Conservation (phyloP, 2,888 invertebrate genomes). For the Eulithis testata region DNA sequence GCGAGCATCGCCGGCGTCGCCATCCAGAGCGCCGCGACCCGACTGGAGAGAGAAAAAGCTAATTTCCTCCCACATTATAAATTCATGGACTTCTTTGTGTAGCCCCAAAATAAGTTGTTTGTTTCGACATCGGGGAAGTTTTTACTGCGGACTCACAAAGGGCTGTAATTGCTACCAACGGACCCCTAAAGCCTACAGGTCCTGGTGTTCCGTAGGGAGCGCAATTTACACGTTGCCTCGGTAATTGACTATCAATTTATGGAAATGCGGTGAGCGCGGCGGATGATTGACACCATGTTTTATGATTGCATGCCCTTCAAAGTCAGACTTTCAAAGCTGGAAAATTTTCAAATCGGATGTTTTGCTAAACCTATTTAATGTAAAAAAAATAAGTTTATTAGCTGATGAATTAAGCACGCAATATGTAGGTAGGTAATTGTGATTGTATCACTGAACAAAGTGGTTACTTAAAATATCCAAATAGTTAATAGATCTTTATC, state of each 20-base stretch:
- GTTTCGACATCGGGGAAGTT: slow-evolving; percentile 65
- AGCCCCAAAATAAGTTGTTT: slow-evolving; percentile 74
- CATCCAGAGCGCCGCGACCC: slow-evolving; percentile 27
- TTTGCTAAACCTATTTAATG: too few species aligned
- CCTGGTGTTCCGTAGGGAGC: slow-evolving; percentile 32
- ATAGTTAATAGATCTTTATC: not conserved
- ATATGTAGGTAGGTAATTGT: too few species aligned
- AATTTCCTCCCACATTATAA: slow-evolving; percentile 77
- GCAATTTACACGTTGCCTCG: slow-evolving; percentile 14
- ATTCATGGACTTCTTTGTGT: slow-evolving; percentile 79
- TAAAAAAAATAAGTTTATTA: too few species aligned
- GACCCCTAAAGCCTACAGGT: slow-evolving; percentile 45
- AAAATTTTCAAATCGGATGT: not conserved
- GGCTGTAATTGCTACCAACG: slow-evolving; percentile 61
- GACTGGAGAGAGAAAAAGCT: slow-evolving; percentile 69
- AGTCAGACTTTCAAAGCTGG: not conserved
- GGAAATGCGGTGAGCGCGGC: slow-evolving; percentile 10
- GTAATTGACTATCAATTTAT: slow-evolving; percentile 29
- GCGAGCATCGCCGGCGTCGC: slow-evolving; percentile 2
- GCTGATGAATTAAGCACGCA: too few species aligned
- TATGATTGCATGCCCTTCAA: slow-evolving; percentile 1
- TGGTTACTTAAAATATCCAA: not conserved
- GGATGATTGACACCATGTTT: slow-evolving; percentile 7
- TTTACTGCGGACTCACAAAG: slow-evolving; percentile 54
- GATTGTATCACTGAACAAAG: too few species aligned